Conservation (phyloP, 2,113 vertebrate genomes). For the Oryzias curvinotus region DNA sequence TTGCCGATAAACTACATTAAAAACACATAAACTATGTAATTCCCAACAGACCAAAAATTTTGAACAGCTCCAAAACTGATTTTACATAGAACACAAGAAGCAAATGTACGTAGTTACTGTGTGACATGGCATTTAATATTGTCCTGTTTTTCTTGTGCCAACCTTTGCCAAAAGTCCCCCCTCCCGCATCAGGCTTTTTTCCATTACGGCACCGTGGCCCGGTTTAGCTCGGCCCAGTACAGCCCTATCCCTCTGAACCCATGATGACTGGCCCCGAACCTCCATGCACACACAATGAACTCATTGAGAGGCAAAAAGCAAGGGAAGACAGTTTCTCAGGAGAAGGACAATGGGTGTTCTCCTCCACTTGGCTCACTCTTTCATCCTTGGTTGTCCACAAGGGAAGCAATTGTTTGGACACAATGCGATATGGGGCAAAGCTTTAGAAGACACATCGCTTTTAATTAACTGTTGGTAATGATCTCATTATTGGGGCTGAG, state of each 20-base stretch:
- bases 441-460: conserved; percentile 77
- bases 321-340: conserved; percentile 77
- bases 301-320: conserved; percentile 73
- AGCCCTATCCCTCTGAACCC: conserved; percentile 52
- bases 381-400: conserved; percentile 75
- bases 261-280: conserved; percentile 28
- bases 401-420: conserved; percentile 75
- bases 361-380: conserved; percentile 71
- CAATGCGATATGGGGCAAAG: conserved; percentile 69
- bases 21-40: too few relatives aligned
- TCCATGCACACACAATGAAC: conserved; percentile 63
- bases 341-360: conserved; percentile 75
- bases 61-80: too few relatives aligned
- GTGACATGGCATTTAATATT: neutral
- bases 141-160: neutral
- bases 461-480: conserved; percentile 83
- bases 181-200: conserved; percentile 8
- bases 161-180: neutral
- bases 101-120: too few relatives aligned
- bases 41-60: too few relatives aligned
- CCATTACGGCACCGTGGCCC: conserved; percentile 18
- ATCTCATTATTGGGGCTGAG: conserved; percentile 78
- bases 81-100: too few relatives aligned
- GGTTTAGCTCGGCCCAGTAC: conserved; percentile 14
- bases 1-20: too few relatives aligned